A percentile compares a stretch with the other conserved stretches of the same genome.
Conservation (phyloP, 2,888 invertebrate species). For the Ferdinandea cuprea region DNA sequence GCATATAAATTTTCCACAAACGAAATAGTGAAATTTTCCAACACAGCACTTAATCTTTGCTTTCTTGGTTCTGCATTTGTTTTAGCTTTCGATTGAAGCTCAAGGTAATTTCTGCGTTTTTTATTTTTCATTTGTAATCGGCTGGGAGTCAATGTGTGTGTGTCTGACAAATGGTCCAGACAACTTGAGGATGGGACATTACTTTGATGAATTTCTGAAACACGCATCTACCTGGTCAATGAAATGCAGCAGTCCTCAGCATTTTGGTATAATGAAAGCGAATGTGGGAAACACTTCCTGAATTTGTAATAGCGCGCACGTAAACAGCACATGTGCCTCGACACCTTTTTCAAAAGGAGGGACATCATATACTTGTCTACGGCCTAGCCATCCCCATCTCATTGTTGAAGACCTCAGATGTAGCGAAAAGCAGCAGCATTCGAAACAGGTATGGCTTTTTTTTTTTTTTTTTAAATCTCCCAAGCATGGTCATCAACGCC, state of each 20-base stretch:
- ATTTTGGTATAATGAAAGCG: constrained; percentile 1
- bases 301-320: constrained; percentile 61
- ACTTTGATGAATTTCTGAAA: background rate
- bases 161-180: background rate
- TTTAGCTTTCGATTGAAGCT: constrained; percentile 18
- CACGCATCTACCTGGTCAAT: background rate
- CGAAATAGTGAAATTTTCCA: constrained; percentile 30
- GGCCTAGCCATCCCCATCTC: constrained; percentile 12
- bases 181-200: background rate
- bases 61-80: constrained; percentile 30
- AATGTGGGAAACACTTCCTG: constrained; percentile 30
- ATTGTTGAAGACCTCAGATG: constrained; percentile 34
- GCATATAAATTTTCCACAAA: constrained; percentile 46
- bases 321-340: constrained; percentile 38
- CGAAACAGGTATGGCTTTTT: constrained; percentile 5
- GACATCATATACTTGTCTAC: background rate
- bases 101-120: constrained; percentile 43
- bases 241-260: background rate
- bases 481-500: constrained; percentile 51
- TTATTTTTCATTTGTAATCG: background rate
- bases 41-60: constrained; percentile 57
- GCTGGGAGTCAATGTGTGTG: background rate
- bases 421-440: constrained; percentile 43
- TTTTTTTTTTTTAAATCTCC: constrained; percentile 11
- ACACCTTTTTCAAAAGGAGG: constrained; percentile 18